Base-by-base conservation (phyloP, 1,140 invertebrate species). In the Drosophila rhopaloa region DNA sequence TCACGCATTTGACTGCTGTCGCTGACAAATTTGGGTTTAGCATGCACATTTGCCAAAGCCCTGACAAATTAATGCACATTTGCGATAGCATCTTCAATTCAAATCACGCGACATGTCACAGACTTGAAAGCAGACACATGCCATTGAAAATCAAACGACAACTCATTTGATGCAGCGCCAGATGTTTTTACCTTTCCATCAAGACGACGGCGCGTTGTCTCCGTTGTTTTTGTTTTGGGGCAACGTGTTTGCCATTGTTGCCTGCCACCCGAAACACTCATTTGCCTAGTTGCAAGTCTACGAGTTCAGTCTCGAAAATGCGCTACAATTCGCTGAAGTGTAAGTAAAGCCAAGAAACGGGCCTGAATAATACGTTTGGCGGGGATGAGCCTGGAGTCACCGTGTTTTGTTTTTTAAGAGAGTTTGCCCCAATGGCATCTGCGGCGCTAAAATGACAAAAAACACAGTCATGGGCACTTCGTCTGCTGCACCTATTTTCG, bases 271-370 rank as follows among this genome's bases (percentile, higher is more conserved):
- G 73, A 66, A 70, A 73, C 57, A 48, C 79, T 82, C 75, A 86
- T 86, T 74, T 81, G 66, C 61, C 37, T 16, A 43, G 50, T 53
- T 32, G 32, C 57, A n/a, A 35, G 63, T 50, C 40, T 43, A 8
- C 38, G 13, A 46, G 46, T 59, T 44, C 29, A 14, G 19, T 13
- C 29, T 59, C 40, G 77, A 73, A 91, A 91, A 91, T 91, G 88
- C 88, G 88, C 83, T 89, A 91, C 89, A 91, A 91, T 91, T 81
- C 88, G 66, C 67, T 91, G 77, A 91, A 88, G 88, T 91, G 88
- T 91, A 91, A 91, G 88, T 82, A 89, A 91, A 79, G 75, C 76
- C 76, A 57, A 46, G 19, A 47, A 46, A 40, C 10, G 41, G 37
- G 24, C 50, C 44, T 27, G 40, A 19, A 56, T 47, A 48, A 51